A percentile compares a stretch with the other conserved stretches of the same genome.
Conservation (phyloP, 2,113 vertebrate genomes). For the Lycocorax pyrrhopterus region DNA sequence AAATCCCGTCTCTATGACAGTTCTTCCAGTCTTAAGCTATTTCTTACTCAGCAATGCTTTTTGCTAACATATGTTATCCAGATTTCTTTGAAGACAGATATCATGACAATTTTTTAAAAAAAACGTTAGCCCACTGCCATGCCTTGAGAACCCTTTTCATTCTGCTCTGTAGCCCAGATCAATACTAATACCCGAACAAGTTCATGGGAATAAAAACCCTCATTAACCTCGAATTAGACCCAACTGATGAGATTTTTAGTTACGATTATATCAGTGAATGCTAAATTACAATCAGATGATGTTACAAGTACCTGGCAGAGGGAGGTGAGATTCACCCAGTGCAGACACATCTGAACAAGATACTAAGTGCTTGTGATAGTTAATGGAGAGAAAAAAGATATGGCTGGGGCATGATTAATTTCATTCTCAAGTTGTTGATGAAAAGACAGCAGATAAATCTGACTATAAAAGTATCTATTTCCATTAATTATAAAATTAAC, state of each 20-base stretch:
- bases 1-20: neutral
- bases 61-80: neutral
- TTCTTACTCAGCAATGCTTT: neutral
- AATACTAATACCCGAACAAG: neutral
- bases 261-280: neutral
- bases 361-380: neutral
- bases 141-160: neutral
- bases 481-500: neutral
- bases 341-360: neutral
- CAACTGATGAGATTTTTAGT: neutral
- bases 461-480: neutral
- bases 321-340: neutral
- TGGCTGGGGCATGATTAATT: neutral
- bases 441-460: neutral
- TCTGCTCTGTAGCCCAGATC: neutral
- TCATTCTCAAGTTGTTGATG: neutral
- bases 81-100: neutral
- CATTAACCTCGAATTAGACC: neutral
- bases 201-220: neutral
- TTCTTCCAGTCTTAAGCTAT: neutral
- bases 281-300: neutral
- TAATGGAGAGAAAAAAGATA: neutral
- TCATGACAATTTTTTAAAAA: neutral
- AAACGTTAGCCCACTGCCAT: fast-evolving
- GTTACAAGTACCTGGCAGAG: neutral